Evolutionary conservation across 2,888 invertebrate genomes (phyloP).

Genomic region (Harpalus rubripes): DNA sequence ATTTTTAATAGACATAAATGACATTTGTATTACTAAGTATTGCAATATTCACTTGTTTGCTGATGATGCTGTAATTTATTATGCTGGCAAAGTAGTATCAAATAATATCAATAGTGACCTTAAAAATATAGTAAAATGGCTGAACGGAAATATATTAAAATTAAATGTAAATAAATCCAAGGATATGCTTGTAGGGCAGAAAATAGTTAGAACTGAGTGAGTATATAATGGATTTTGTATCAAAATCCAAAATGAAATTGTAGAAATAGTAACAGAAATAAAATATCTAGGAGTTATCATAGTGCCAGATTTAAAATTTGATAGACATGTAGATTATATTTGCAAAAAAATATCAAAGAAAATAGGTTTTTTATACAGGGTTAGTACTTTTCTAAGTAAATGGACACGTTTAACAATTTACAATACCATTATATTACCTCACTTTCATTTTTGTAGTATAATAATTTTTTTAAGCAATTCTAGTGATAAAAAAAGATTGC

Average conservation of each 20-base stretch:
- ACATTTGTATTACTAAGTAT: neutral
- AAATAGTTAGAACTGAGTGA: neutral
- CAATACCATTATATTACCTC: conserved; percentile 15
- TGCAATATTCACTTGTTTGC: no score
- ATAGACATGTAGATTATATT: neutral
- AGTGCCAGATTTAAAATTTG: neutral
- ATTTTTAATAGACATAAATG: conserved; percentile 20
- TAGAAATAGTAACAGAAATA: neutral
- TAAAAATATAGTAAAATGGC: no score
- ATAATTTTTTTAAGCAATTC: neutral
- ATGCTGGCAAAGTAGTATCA: no score
- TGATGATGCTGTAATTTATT: no score
- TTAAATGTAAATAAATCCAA: conserved; percentile 3
- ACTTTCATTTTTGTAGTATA: conserved; percentile 5
- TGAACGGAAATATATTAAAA: neutral
- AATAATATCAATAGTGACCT: no score
- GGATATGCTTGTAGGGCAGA: neutral
- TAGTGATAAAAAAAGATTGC: neutral
- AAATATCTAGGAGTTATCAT: neutral
- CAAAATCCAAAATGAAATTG: neutral
- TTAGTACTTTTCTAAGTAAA: neutral
- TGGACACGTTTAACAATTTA: neutral
- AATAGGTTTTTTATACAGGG: neutral
- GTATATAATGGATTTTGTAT: neutral
- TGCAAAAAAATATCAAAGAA: neutral